Percentiles rank a stretch among this genome's conserved stretches.
Conservation (phyloP, 1,140 invertebrate species). For the Drosophila oshimai region DNA sequence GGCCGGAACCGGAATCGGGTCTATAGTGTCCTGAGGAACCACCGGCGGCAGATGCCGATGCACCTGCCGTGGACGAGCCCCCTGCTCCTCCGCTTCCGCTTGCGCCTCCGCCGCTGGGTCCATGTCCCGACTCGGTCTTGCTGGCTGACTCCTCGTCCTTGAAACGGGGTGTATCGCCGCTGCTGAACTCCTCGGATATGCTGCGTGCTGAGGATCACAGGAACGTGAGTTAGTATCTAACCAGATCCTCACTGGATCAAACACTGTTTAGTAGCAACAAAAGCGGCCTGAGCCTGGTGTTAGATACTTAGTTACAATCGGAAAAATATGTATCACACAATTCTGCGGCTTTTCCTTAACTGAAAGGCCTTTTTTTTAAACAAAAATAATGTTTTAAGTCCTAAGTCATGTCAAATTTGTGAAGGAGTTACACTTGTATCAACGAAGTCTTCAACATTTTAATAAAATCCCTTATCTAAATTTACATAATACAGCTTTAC, state of each 20-base stretch:
- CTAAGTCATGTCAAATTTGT: no score
- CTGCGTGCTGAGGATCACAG: slow-evolving; percentile 86
- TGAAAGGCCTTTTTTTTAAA: no score
- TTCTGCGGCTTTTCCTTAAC: no score
- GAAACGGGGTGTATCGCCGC: slow-evolving; percentile 87
- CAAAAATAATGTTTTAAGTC: no score
- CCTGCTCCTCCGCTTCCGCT: slow-evolving; percentile 4
- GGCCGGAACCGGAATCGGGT: slow-evolving; percentile 55
- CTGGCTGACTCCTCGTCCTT: slow-evolving; percentile 86
- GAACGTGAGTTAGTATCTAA: slow-evolving; percentile 14
- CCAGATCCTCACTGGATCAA: background rate
- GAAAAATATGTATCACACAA: background rate
- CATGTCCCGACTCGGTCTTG: slow-evolving; percentile 79
- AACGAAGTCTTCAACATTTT: no score
- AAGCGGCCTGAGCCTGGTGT: slow-evolving; percentile 23
- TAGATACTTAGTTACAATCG: slow-evolving; percentile 12
- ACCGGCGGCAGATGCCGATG: slow-evolving; percentile 8
- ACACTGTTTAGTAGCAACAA: slow-evolving; percentile 31
- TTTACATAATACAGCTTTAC: no score
- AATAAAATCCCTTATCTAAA: no score
- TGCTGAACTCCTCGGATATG: slow-evolving; percentile 94
- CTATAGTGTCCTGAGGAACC: slow-evolving; percentile 62
- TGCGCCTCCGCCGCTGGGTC: slow-evolving; percentile 49
- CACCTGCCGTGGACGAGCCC: slow-evolving; percentile 32
- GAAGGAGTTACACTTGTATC: no score